Evolutionary conservation across 2,113 vertebrate species (phyloP).

Genomic region (Chamaetylas fuelleborni): DNA sequence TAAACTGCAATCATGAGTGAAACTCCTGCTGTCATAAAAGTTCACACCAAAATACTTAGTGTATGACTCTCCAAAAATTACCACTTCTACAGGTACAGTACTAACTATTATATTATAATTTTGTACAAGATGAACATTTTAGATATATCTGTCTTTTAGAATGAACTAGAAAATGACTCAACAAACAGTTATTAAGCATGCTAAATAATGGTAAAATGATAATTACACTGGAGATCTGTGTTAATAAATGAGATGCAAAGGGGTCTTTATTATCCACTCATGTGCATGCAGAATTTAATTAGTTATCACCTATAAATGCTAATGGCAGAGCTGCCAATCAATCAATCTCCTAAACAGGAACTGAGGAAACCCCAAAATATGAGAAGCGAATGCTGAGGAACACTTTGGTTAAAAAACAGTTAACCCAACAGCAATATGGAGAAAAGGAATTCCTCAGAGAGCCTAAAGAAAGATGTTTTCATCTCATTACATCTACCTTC

Average conservation of each 20-base stretch:
- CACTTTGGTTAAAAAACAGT: constrained; percentile 73
- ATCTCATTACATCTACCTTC: constrained; percentile 81
- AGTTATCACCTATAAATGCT: constrained; percentile 48
- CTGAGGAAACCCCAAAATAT: constrained; percentile 10
- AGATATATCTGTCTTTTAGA: neutral
- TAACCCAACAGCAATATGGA: constrained; percentile 68
- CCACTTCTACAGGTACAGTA: neutral
- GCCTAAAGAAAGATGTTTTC: constrained; percentile 76
- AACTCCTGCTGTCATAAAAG: neutral
- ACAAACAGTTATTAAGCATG: neutral
- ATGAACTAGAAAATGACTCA: neutral
- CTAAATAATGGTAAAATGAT: constrained; percentile 50
- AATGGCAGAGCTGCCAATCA: constrained; percentile 34
- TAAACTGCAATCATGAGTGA: neutral
- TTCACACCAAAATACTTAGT: neutral
- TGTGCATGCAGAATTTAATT: constrained; percentile 36
- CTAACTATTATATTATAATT: neutral
- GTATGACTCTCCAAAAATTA: neutral
- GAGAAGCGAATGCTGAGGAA: constrained; percentile 10
- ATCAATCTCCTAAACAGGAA: neutral
- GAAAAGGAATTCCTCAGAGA: constrained; percentile 72
- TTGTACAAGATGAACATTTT: neutral
- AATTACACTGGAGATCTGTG: constrained; percentile 45
- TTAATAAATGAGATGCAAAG: constrained; percentile 37
- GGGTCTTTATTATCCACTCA: constrained; percentile 36